Percentiles rank a stretch among this genome's conserved stretches.
phyloP scores from a whole-genome alignment of 2,888 invertebrate species.

The Melanostoma scalare region DNA sequence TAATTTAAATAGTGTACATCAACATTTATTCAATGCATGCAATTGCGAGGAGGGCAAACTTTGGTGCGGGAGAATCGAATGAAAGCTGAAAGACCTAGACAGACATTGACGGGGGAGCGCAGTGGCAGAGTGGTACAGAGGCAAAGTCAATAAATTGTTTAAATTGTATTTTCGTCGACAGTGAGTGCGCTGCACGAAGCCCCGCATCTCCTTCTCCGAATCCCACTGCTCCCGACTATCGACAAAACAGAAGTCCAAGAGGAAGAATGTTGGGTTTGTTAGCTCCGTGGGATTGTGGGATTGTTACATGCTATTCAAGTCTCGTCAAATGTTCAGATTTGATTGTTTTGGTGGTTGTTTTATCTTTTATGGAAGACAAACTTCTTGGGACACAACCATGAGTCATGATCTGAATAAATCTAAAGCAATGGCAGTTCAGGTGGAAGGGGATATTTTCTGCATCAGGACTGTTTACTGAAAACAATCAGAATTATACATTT shows the following conservation, averaged over 20 bases:
- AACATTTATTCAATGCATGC: constrained; percentile 66
- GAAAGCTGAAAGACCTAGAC: neutral
- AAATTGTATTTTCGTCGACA: constrained; percentile 67
- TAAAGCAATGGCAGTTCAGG: constrained; percentile 3
- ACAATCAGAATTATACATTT: too few relatives aligned
- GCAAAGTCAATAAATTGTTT: constrained; percentile 69
- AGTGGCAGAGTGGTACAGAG: constrained; percentile 33
- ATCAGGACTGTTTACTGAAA: too few relatives aligned
- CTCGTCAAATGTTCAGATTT: constrained; percentile 68
- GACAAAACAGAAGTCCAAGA: constrained; percentile 33
- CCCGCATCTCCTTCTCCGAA: neutral
- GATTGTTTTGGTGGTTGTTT: constrained; percentile 49
- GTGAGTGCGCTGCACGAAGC: constrained; percentile 54
- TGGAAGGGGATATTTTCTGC: neutral
- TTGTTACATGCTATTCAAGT: constrained; percentile 60
- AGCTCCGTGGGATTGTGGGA: constrained; percentile 59
- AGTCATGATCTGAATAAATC: constrained; percentile 63
- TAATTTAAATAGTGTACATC: constrained; percentile 70
- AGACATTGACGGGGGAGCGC: constrained; percentile 1
- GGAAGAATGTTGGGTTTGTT: constrained; percentile 57
- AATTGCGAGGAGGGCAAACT: constrained; percentile 5
- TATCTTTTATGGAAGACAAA: constrained; percentile 24
- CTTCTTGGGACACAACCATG: constrained; percentile 44
- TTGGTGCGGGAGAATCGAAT: neutral
- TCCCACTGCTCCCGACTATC: neutral